Base-by-base conservation (phyloP, 2,113 vertebrate species). In the Oreocharis arfaki region DNA sequence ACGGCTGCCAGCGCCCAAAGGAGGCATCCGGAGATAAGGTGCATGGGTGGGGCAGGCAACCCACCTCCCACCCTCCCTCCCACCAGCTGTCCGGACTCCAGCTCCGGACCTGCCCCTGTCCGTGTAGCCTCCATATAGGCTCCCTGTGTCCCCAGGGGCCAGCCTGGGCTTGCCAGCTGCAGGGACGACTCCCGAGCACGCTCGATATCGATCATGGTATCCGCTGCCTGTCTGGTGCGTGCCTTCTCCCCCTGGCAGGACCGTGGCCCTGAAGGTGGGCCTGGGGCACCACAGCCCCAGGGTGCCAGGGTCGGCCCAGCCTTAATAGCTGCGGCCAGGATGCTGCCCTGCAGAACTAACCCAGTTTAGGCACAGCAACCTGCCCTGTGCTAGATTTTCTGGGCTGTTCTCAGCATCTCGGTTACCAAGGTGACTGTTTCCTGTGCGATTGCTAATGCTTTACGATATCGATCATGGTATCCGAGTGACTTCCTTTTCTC, bases 371-470 rank as follows among this genome's bases (percentile, higher is more conserved):
- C 21, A 52, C 41, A 61, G 47, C 79, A 84, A 11, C n/a, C 52
- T 96, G 78, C 65, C 82, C 88, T 84, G 74, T 85, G 60, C 78
- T 83, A 86, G 94, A 86, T 91, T 87, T 92, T 83, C 91, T 80
- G 89, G 80, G 93, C 82, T 95, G 84, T 84, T 95, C 84, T 84
- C 86, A 76, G 94, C 94, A 95, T 96, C 91, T 52, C 28, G 7
- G 92, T 95, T 94, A 76, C 89, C 95, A 96, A 60, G 87, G 95
- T 94, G 94, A 96, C 92, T 56, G 95, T 81, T 97, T 97, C 97
- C 96, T 95, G 95, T 93, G 79, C 13, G 50, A 87, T 88, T 60
- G 88, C 55, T 84, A 76, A 57, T 65, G 92, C 94, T 89, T 80
- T 69, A 46, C 3, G 19, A 94, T 96, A 68, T 87, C 1, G 2